Conservation (phyloP, 2,888 invertebrate genomes). For the Noctua pronuba region DNA sequence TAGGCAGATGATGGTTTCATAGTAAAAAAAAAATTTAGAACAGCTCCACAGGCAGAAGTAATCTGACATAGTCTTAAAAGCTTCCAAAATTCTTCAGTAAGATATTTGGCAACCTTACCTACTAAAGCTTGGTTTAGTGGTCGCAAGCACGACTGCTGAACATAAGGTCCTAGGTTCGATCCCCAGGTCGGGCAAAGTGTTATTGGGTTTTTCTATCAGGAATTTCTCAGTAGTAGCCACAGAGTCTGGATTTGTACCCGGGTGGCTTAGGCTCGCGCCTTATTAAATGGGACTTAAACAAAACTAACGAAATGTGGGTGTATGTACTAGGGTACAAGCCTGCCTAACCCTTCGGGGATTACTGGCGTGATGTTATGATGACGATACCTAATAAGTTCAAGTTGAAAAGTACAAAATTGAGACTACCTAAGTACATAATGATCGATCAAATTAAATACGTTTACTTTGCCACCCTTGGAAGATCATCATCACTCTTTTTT, state of each 20-base stretch:
- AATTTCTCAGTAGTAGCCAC: not conserved
- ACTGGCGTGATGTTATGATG: too few species aligned
- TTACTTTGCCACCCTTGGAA: not conserved
- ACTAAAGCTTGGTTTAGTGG: not conserved
- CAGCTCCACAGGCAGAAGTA: not conserved
- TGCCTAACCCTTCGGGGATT: too few species aligned
- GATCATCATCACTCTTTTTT: not conserved
- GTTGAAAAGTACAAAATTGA: not conserved
- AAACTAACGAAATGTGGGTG: too few species aligned
- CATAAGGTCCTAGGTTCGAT: not conserved
- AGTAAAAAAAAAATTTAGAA: too few species aligned
- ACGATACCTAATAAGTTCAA: not conserved
- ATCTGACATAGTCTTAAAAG: not conserved
- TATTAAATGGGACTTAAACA: too few species aligned
- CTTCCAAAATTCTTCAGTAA: not conserved
- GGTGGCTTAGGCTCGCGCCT: not conserved
- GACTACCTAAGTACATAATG: not conserved
- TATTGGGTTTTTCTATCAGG: not conserved
- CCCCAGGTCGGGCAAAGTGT: not conserved
- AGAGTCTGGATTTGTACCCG: not conserved
- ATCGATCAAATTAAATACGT: not conserved
- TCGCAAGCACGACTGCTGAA: not conserved
- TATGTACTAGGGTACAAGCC: too few species aligned
- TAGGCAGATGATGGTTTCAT: too few species aligned
- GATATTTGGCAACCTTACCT: not conserved